Evolutionary conservation across 2,888 invertebrate species (phyloP).

Genomic region (Nymphalis c-album): DNA sequence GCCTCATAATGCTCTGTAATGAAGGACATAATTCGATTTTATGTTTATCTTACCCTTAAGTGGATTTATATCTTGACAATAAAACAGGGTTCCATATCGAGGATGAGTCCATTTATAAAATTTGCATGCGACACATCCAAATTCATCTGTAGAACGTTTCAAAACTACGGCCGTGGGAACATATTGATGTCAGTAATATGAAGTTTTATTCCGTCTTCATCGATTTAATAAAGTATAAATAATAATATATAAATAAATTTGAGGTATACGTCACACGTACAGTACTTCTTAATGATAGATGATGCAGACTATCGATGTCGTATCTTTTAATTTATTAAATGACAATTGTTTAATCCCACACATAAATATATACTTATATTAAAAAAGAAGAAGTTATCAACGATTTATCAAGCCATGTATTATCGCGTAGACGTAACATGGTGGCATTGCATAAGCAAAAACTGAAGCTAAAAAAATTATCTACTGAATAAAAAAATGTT

Average conservation of each 20-base stretch:
- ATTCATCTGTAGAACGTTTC: slow-evolving; percentile 36
- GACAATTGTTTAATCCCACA: too few species aligned
- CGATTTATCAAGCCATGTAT: too few species aligned
- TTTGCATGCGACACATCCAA: slow-evolving; percentile 41
- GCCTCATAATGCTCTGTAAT: slow-evolving; percentile 51
- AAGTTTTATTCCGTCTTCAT: slow-evolving; percentile 16
- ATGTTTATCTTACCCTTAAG: slow-evolving; percentile 65
- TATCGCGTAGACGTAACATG: too few species aligned
- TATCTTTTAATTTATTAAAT: too few species aligned
- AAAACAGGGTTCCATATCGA: slow-evolving; percentile 59
- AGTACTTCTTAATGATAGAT: too few species aligned
- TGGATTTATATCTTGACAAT: slow-evolving; percentile 66
- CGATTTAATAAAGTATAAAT: neutral
- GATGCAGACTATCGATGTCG: too few species aligned
- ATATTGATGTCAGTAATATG: slow-evolving; percentile 13
- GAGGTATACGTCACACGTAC: too few species aligned
- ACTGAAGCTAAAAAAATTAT: too few species aligned
- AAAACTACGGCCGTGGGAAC: slow-evolving; percentile 32
- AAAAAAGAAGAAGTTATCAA: too few species aligned
- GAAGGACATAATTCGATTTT: slow-evolving; percentile 73
- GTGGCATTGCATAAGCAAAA: too few species aligned
- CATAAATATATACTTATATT: too few species aligned
- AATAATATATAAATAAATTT: neutral
- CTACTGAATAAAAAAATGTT: too few species aligned
- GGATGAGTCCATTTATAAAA: slow-evolving; percentile 50